These are phyloP conservation scores for Archips xylosteana DNA, from an alignment of 2,888 invertebrate genomes.

Conservation along the genomic window DNA sequence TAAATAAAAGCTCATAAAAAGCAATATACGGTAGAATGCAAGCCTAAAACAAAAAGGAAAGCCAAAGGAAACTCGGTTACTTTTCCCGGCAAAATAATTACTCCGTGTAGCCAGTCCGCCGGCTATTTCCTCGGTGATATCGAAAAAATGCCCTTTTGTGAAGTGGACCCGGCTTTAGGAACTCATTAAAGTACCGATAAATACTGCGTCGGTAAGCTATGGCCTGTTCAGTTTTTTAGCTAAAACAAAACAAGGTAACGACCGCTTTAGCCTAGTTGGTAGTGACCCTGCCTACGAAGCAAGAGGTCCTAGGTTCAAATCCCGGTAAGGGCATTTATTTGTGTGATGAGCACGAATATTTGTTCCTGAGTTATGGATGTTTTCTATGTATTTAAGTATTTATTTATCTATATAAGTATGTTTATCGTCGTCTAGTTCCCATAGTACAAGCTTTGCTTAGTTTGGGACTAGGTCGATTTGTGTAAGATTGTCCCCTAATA, in stretches of 20 bases:
- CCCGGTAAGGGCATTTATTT: too few species aligned
- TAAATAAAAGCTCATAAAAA: not conserved
- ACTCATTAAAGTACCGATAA: conserved; percentile 37
- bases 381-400: too few species aligned
- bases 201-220: conserved; percentile 21
- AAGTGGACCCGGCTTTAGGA: conserved; percentile 16
- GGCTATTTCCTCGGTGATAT: conserved; percentile 20
- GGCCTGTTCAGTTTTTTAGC: not conserved
- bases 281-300: too few species aligned
- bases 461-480: too few species aligned
- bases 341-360: too few species aligned
- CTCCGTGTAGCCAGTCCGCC: conserved; percentile 14
- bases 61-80: conserved; percentile 22
- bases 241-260: not conserved
- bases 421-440: too few species aligned
- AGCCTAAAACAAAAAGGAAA: conserved; percentile 11
- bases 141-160: conserved; percentile 23
- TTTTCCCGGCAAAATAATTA: conserved; percentile 32
- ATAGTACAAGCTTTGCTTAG: too few species aligned
- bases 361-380: too few species aligned
- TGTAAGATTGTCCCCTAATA: too few species aligned
- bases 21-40: conserved; percentile 9
- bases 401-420: too few species aligned
- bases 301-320: too few species aligned
- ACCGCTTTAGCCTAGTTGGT: too few species aligned